phyloP scores from a whole-genome alignment of 2,797 vertebrate genomes.

The Rhinogobio ventralis region DNA sequence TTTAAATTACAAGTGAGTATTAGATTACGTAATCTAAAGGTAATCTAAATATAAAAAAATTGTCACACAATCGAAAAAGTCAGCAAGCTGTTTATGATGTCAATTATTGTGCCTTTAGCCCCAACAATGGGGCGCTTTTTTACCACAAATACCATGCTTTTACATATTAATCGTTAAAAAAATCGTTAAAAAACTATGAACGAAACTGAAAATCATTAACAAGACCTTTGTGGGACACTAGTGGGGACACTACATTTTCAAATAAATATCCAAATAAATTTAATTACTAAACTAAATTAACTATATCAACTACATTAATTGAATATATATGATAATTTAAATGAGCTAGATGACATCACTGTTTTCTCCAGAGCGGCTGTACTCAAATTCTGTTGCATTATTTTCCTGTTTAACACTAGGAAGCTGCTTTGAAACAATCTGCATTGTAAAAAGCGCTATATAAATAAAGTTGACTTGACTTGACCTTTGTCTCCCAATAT shows the following conservation, averaged over 20 bases:
- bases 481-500: not conserved
- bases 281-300: no score
- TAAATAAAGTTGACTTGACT: no score
- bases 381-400: no score
- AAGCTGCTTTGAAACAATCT: no score
- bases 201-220: not conserved
- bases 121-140: not conserved
- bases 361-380: no score
- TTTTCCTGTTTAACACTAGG: no score
- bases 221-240: not conserved
- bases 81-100: not conserved
- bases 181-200: not conserved
- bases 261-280: no score
- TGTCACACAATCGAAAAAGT: not conserved
- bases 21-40: not conserved
- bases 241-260: no score
- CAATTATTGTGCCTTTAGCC: not conserved
- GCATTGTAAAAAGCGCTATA: no score
- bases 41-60: not conserved
- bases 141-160: not conserved
- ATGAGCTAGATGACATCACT: no score
- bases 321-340: no score
- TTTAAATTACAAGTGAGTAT: not conserved
- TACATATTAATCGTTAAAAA: not conserved
- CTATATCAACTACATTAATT: no score